Evolutionary conservation across 2,888 invertebrate species (phyloP), one percentile per base, ranked within the genome.

Genomic region (Eupithecia inturbata): DNA sequence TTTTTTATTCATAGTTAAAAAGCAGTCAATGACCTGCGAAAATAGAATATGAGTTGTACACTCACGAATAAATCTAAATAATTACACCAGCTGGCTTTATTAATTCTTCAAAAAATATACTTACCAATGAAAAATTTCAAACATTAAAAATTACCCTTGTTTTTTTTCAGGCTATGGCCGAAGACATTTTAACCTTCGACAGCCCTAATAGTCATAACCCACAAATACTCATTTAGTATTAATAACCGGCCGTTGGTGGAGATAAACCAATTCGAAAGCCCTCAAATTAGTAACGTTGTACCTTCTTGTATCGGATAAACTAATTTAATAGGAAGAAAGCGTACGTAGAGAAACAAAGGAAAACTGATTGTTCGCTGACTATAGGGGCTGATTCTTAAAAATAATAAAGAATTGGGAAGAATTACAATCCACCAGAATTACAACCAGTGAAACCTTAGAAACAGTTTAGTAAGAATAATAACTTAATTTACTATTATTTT

Each of bases 201-300:
- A 80, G 70, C 78, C 79, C 81, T 79, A 73, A 73, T 72, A 81
- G 77, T 75, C 79, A 78, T 78, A 79, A 81, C 79, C 78, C 77
- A 81, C 82, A 80, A 85, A 85, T 82, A 82, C 82, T 82, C 82
- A 80, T 76, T 83, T 79, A 82, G 80, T 80, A 83, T 82, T 83
- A 84, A 88, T 86, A 83, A 85, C 76, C 70, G 70, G 78, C 73
- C 79, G 81, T 80, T 82, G 82, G 77, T 81, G 76, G 81, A 80
- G 81, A 85, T 85, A 86, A 82, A 78, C 79, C 81, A 78, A 84
- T 83, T 85, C 71, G 79, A 82, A 82, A 85, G 82, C 79, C 78
- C 80, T 72, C 45, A 70, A 80, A 80, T 81, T 81, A 79, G 77
- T 76, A 79, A 79, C 31, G 28, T 71, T 63, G 22, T 67, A 69